Evolutionary conservation across 2,888 invertebrate species (phyloP).

Genomic region (Oscheius myriophilus): DNA sequence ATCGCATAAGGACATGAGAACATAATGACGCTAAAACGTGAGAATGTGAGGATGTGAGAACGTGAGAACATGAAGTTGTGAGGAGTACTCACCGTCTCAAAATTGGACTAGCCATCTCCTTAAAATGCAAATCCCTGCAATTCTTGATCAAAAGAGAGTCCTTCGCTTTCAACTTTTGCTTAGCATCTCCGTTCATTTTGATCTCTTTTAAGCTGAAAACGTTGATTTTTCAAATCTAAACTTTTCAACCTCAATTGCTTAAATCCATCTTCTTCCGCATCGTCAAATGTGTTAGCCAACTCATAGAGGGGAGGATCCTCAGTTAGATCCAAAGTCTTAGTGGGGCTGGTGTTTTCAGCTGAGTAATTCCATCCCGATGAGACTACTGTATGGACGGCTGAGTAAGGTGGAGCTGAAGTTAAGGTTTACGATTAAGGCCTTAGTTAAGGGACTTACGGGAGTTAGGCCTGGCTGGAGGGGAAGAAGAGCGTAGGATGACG

Average conservation of each 20-base stretch:
- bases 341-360: slow-evolving; percentile 31
- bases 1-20: no score
- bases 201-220: slow-evolving; percentile 8
- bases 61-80: not conserved
- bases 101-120: slow-evolving; percentile 36
- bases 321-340: slow-evolving; percentile 67
- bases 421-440: not conserved
- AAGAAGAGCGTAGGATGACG: slow-evolving; percentile 41
- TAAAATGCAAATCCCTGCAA: slow-evolving; percentile 33
- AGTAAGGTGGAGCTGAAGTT: slow-evolving; percentile 61
- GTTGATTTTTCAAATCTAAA: not conserved
- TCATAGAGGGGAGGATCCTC: slow-evolving; percentile 68
- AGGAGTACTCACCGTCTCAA: slow-evolving; percentile 26
- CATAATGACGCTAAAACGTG: no score
- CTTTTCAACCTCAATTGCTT: not conserved
- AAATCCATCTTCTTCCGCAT: slow-evolving; percentile 24
- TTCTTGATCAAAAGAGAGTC: slow-evolving; percentile 57
- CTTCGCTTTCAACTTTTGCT: slow-evolving; percentile 25
- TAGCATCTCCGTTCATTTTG: slow-evolving; percentile 25
- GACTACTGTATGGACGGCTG: slow-evolving; percentile 58
- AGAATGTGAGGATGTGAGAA: no score
- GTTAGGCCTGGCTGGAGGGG: slow-evolving; percentile 34
- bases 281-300: slow-evolving; percentile 49
- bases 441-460: slow-evolving; percentile 16
- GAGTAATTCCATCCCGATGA: slow-evolving; percentile 68